These are phyloP conservation scores for Aromia moschata DNA, from an alignment of 2,888 invertebrate genomes.

Conservation along the genomic window DNA sequence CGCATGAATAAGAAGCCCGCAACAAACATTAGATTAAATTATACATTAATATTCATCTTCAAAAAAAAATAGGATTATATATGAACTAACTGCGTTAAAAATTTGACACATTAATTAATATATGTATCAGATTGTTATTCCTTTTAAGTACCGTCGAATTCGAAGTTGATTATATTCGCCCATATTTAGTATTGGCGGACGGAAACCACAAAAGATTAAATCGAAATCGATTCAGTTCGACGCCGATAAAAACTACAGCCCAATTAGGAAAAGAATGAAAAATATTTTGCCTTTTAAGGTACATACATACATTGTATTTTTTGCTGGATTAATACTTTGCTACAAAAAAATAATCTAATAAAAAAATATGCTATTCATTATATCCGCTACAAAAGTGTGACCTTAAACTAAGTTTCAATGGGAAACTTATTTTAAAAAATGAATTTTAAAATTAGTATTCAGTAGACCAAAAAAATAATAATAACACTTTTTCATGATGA, in stretches of 20 bases:
- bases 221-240: constrained; percentile 14
- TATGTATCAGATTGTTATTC: constrained; percentile 16
- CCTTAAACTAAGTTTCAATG: background rate
- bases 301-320: background rate
- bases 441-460: background rate
- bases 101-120: constrained; percentile 23
- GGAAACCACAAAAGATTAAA: constrained; percentile 20
- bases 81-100: constrained; percentile 21
- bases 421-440: background rate
- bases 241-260: constrained; percentile 4
- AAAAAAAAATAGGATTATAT: constrained; percentile 13
- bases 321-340: background rate
- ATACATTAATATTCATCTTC: constrained; percentile 11
- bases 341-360: background rate
- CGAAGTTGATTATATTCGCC: constrained; percentile 19
- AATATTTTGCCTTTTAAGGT: constrained; percentile 1
- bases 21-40: constrained; percentile 7
- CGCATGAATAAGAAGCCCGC: background rate
- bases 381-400: no score
- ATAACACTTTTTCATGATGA: no score
- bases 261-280: constrained; percentile 17
- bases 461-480: background rate
- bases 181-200: constrained; percentile 13
- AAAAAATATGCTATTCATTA: no score
- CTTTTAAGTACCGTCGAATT: constrained; percentile 22